These are phyloP conservation scores for Hetaerina titia DNA, from an alignment of 2,888 invertebrate genomes.

Conservation along the genomic window DNA sequence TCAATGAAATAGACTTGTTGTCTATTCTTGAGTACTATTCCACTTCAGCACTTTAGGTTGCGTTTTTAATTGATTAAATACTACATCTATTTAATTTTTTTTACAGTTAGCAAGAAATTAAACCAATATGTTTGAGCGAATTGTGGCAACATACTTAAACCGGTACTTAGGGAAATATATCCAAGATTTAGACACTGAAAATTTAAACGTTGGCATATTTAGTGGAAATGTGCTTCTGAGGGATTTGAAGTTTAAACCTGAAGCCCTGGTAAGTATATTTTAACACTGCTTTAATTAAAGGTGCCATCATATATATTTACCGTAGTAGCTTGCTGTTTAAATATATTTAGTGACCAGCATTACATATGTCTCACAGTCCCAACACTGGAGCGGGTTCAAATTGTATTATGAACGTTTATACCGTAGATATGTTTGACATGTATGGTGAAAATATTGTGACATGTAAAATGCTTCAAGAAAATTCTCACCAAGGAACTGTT, in stretches of 20 bases:
- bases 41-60: not conserved
- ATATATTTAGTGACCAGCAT: too few species aligned
- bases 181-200: conserved; percentile 89
- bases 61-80: not conserved
- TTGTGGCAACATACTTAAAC: conserved; percentile 88
- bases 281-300: not conserved
- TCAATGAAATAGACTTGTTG: too few species aligned
- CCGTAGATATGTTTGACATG: too few species aligned
- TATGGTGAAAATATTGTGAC: too few species aligned
- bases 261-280: conserved; percentile 85
- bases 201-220: conserved; percentile 90
- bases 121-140: conserved; percentile 85
- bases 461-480: too few species aligned
- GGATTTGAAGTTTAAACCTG: conserved; percentile 88
- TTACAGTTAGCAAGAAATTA: not conserved
- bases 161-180: conserved; percentile 90
- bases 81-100: not conserved
- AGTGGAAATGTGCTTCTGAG: conserved; percentile 88
- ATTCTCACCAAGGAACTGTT: too few species aligned
- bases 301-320: not conserved
- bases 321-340: not conserved
- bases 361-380: too few species aligned
- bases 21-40: too few species aligned
- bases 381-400: too few species aligned
- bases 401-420: too few species aligned